Base-by-base conservation (phyloP, 2,888 invertebrate genomes). In the Octodonta nipae region DNA sequence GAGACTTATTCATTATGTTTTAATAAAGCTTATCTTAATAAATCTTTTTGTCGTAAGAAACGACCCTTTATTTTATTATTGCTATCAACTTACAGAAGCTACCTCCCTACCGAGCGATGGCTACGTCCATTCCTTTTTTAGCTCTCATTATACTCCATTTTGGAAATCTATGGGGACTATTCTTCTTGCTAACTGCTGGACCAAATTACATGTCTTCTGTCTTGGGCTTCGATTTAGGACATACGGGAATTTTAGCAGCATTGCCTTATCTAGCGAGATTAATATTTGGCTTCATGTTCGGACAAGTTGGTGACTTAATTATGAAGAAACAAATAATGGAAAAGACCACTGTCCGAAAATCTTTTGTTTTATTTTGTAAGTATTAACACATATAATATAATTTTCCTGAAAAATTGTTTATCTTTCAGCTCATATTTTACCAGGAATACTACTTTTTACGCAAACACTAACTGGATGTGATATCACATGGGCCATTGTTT, bases 91-190 rank as follows among this genome's bases (percentile, higher is more conserved):
- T 67, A 30, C 64, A 81, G 71, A 61, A 69, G 35, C 62, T 74
- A 28, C 78, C 78, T 1, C 83, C 83, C 2, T 68, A 78, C 44
- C 67, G 61, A 45, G 60, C 64, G 15, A 73, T 83, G 20, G 39
- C 72, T 10, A 55, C 68, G 1, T 82, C 81, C 1, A 41, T 78
- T 28, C 81, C 81, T 10, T 81, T 82, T 55, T 64, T 76, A 58
- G 72, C 78, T 0, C 64, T 83, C 49, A 45, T 67, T 6, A 46
- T 76, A 2, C 62, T 79, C 13, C 83, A 83, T 47, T 82, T 76
- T 47, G 83, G 83, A 22, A 83, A 78, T 50, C 61, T 80, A 36
- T 83, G 82, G 74, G 77, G 83, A 2, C 55, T 83, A 15, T 80
- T 77, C 56, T 79, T 83, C 52, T 68, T 81, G 29, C 71, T 82